These are phyloP conservation scores for Rhorus exstirpatorius DNA, from an alignment of 2,888 invertebrate species.

Conservation along the genomic window DNA sequence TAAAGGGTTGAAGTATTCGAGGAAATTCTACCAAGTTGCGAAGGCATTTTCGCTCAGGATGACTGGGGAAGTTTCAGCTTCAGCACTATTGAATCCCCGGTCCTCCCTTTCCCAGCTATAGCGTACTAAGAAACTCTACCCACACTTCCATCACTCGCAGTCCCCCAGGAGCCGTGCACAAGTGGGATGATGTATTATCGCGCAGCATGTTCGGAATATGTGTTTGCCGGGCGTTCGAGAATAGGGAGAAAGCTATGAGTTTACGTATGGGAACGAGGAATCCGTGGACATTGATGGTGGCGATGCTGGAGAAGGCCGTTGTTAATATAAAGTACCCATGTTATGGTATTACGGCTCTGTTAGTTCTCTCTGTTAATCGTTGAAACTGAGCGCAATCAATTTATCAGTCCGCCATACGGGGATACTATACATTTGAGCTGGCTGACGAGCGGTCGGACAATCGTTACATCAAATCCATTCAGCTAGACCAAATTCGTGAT, in stretches of 20 bases:
- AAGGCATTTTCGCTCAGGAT: conserved; percentile 83
- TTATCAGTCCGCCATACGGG: conserved; percentile 63
- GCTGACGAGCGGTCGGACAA: conserved; percentile 65
- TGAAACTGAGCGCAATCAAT: conserved; percentile 70
- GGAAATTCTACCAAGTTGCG: conserved; percentile 75
- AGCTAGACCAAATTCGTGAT: conserved; percentile 29
- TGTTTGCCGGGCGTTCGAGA: conserved; percentile 44
- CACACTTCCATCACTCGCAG: conserved; percentile 31
- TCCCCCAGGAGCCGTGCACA: conserved; percentile 39
- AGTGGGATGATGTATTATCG: conserved; percentile 85
- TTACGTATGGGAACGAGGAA: conserved; percentile 42
- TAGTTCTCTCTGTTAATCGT: conserved; percentile 66
- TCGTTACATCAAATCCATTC: conserved; percentile 67
- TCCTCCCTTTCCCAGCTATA: conserved; percentile 37
- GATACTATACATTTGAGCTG: too few species aligned
- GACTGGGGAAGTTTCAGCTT: conserved; percentile 85
- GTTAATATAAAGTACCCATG: conserved; percentile 69
- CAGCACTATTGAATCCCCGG: conserved; percentile 83
- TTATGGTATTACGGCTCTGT: conserved; percentile 53
- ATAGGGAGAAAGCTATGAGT: conserved; percentile 11
- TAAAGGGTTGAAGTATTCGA: conserved; percentile 82
- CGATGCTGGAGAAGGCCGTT: conserved; percentile 44
- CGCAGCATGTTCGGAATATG: conserved; percentile 81
- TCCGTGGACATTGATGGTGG: conserved; percentile 40
- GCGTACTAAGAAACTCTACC: conserved; percentile 64